Evolutionary conservation across 1,140 invertebrate genomes (phyloP).

Genomic region (Anthonomus grandis): DNA sequence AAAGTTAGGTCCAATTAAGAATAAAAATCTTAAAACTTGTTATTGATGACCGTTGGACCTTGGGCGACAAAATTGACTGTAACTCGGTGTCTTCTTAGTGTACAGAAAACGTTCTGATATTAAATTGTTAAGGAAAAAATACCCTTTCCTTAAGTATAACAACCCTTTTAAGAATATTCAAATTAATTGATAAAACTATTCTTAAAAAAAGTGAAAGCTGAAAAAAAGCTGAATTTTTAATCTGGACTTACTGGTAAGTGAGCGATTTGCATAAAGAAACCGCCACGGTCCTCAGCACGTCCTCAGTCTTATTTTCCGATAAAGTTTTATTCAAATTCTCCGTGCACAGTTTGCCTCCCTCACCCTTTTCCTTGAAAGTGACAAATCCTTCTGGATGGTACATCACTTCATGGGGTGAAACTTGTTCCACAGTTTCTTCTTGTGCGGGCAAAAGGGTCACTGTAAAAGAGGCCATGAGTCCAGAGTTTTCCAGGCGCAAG

Average conservation of each 20-base stretch:
- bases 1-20: too few species aligned
- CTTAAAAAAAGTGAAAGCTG: neutral
- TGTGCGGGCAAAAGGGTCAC: conserved; percentile 71
- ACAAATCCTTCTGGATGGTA: conserved; percentile 74
- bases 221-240: too few species aligned
- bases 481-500: too few species aligned
- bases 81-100: too few species aligned
- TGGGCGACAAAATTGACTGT: too few species aligned
- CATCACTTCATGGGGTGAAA: conserved; percentile 62
- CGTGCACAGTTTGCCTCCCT: conserved; percentile 75
- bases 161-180: too few species aligned
- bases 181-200: too few species aligned
- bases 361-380: conserved; percentile 77
- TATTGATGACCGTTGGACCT: too few species aligned
- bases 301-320: conserved; percentile 52
- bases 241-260: conserved; percentile 64
- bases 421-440: conserved; percentile 56
- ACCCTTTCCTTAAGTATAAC: too few species aligned
- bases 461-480: conserved; percentile 48
- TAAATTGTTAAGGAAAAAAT: too few species aligned
- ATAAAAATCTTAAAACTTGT: too few species aligned
- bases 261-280: conserved; percentile 72
- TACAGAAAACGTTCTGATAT: too few species aligned
- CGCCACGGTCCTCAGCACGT: conserved; percentile 64
- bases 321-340: conserved; percentile 64